These are phyloP conservation scores for Agriopis leucophaearia DNA, from an alignment of 2,888 invertebrate genomes.

Conservation along the genomic window DNA sequence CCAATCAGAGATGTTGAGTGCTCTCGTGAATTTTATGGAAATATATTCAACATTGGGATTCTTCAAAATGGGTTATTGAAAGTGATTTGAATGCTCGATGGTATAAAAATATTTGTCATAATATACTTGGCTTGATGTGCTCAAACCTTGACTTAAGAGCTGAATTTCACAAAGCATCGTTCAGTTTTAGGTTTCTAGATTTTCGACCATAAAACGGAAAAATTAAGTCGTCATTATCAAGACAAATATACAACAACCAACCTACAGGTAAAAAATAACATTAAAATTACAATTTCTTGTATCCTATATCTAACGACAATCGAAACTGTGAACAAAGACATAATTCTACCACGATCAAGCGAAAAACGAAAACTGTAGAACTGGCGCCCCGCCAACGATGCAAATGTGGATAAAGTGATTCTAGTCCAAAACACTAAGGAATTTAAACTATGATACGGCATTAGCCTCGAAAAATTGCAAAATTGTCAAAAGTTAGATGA, in stretches of 20 bases:
- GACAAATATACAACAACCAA: too few relatives aligned
- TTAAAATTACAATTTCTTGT: neutral
- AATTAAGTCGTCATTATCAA: too few relatives aligned
- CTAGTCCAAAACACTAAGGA: constrained; percentile 58
- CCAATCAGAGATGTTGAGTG: constrained; percentile 17
- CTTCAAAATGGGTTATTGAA: constrained; percentile 11
- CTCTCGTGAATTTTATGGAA: constrained; percentile 13
- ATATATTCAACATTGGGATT: constrained; percentile 15
- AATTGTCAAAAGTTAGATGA: constrained; percentile 74
- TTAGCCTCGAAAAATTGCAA: constrained; percentile 58
- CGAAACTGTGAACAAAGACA: constrained; percentile 26
- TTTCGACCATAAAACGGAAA: too few relatives aligned
- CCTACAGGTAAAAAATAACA: too few relatives aligned
- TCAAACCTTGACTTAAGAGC: neutral
- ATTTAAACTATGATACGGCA: constrained; percentile 60
- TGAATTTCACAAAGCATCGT: too few relatives aligned
- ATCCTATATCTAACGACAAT: constrained; percentile 2
- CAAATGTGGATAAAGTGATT: constrained; percentile 69
- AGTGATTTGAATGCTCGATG: constrained; percentile 3
- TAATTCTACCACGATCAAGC: constrained; percentile 27
- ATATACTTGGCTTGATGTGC: neutral
- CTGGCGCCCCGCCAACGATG: constrained; percentile 61
- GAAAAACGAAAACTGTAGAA: constrained; percentile 30
- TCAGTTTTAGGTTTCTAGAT: too few relatives aligned
- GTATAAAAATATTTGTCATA: constrained; percentile 1